Evolutionary conservation across 2,113 vertebrate genomes (phyloP).

Genomic region (Aleadryas rufinucha): DNA sequence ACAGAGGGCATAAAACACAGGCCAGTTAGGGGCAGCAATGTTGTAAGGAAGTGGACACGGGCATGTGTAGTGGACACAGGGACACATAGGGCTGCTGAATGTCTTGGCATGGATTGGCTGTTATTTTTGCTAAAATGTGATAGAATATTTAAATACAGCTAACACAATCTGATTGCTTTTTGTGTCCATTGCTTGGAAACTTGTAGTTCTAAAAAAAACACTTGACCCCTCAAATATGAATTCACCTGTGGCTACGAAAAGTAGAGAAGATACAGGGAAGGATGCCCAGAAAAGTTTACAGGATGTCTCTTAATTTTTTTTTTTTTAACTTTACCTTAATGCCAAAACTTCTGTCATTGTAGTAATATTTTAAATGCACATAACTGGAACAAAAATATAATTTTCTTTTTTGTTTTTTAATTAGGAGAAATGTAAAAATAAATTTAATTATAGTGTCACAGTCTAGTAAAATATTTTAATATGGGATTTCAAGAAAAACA

Average conservation of each 20-base stretch:
- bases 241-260: not conserved
- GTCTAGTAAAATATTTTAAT: not conserved
- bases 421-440: not conserved
- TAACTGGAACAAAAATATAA: not conserved
- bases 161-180: not conserved
- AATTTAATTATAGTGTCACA: not conserved
- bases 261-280: not conserved
- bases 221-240: not conserved
- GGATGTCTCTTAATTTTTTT: not conserved
- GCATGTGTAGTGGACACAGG: accelerated
- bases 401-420: not conserved
- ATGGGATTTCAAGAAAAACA: not conserved
- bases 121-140: not conserved
- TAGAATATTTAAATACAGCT: not conserved
- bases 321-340: not conserved
- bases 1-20: not conserved
- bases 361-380: not conserved
- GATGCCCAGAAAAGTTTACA: not conserved
- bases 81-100: accelerated
- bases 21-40: accelerated
- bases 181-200: no score
- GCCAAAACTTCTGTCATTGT: not conserved
- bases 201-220: not conserved
- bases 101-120: not conserved
- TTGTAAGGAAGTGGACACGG: accelerated